These are phyloP conservation scores for Brenthis daphne DNA, from an alignment of 2,888 invertebrate species.

Conservation along the genomic window DNA sequence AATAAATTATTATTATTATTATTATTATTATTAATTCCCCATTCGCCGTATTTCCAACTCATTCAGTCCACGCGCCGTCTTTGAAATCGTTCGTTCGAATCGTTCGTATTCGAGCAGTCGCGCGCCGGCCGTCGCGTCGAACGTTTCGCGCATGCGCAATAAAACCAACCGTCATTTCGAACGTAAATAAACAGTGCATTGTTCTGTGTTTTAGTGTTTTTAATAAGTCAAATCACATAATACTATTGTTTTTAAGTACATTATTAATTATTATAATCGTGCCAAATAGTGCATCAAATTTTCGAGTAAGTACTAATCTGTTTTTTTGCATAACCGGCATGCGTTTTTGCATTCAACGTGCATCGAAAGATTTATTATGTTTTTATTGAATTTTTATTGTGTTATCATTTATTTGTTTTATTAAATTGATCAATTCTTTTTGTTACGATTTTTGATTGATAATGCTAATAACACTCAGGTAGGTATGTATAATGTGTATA, in stretches of 20 bases:
- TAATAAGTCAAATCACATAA: neutral
- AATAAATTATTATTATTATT: too few relatives aligned
- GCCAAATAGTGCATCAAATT: constrained; percentile 65
- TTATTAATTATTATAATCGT: constrained; percentile 37
- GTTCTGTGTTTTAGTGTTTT: too few relatives aligned
- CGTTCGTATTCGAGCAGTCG: constrained; percentile 53
- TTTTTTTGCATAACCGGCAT: constrained; percentile 57
- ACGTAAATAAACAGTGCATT: constrained; percentile 73
- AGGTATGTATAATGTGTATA: too few relatives aligned
- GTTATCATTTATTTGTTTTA: neutral
- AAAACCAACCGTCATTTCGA: constrained; percentile 63
- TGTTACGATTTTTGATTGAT: neutral
- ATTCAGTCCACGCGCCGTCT: constrained; percentile 37
- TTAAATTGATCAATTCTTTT: neutral
- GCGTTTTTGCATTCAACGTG: constrained; percentile 55
- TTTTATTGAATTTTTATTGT: constrained; percentile 27
- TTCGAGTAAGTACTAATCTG: constrained; percentile 63
- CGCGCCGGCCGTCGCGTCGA: constrained; percentile 57
- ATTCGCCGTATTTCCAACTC: constrained; percentile 44
- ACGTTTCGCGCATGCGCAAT: constrained; percentile 66
- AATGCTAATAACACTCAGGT: too few relatives aligned
- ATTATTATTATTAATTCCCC: too few relatives aligned
- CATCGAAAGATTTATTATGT: constrained; percentile 30
- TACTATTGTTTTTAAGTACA: neutral
- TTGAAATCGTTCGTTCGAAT: constrained; percentile 46